These are phyloP conservation scores for Pogoniulus pusillus DNA, from an alignment of 2,797 vertebrate species.

Conservation along the genomic window DNA sequence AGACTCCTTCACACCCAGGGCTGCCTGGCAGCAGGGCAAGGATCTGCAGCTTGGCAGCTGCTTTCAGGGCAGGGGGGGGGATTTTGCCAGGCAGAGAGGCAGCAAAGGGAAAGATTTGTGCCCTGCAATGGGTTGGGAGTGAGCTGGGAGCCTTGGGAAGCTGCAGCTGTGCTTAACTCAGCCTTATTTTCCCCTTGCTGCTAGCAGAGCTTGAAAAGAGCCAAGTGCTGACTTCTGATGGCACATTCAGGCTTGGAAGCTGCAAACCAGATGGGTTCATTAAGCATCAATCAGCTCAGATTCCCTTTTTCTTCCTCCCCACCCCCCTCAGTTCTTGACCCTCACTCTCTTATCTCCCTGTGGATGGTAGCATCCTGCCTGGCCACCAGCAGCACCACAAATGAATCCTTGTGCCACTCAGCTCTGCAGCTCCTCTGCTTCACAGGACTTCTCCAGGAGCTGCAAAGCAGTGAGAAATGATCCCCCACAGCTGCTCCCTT, in stretches of 20 bases:
- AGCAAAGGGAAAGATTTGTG: constrained; percentile 3
- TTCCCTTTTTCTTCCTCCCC: neutral
- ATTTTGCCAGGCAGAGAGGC: neutral
- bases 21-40: neutral
- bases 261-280: neutral
- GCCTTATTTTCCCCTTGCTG: constrained; percentile 58
- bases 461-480: neutral
- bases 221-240: neutral
- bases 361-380: neutral
- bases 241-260: neutral
- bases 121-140: constrained; percentile 31
- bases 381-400: neutral
- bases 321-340: constrained; percentile 13
- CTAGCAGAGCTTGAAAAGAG: constrained; percentile 22
- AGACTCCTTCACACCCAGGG: neutral
- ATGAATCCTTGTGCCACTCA: neutral
- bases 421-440: too few species aligned
- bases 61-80: neutral
- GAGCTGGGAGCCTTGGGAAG: constrained; percentile 10
- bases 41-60: constrained; percentile 30
- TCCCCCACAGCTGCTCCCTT: neutral
- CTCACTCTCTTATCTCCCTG: constrained; percentile 12
- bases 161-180: constrained; percentile 48
- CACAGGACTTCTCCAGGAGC: neutral
- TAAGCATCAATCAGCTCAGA: neutral